Percentiles rank a stretch among this genome's conserved stretches.
Evolutionary conservation across 1,140 invertebrate species (phyloP).

Genomic region (Drosophila mojavensis): DNA sequence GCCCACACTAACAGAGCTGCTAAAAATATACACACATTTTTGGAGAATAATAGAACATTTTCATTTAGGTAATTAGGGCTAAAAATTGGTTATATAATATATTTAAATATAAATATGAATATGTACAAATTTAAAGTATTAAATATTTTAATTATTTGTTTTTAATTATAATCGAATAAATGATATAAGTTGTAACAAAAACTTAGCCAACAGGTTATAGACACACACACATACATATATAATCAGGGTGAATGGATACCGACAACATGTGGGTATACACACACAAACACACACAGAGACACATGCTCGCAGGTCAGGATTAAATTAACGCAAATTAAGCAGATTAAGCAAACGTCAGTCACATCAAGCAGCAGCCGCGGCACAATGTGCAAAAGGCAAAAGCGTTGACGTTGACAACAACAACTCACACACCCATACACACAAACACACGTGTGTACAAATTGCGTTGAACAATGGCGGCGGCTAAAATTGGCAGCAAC

Average conservation of each 20-base stretch:
- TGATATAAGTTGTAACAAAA: background rate
- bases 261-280: constrained; percentile 41
- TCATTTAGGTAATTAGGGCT: background rate
- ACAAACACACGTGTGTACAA: constrained; percentile 17
- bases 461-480: constrained; percentile 53
- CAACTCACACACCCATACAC: constrained; percentile 13
- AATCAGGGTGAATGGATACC: constrained; percentile 27
- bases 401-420: constrained; percentile 59
- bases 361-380: constrained; percentile 57
- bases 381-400: constrained; percentile 63
- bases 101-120: background rate
- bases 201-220: constrained; percentile 59
- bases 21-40: constrained; percentile 10
- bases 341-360: constrained; percentile 70
- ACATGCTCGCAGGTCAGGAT: constrained; percentile 47
- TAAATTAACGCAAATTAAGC: constrained; percentile 77
- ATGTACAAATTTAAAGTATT: too few species aligned
- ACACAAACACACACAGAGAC: constrained; percentile 10
- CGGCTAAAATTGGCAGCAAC: constrained; percentile 33
- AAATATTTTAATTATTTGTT: too few species aligned
- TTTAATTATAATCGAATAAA: too few species aligned
- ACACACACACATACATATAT: constrained; percentile 10
- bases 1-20: constrained; percentile 19
- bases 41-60: background rate
- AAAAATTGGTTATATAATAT: background rate